These are phyloP conservation scores for Varroa destructor DNA, from an alignment of 1,140 invertebrate species.

Conservation along the genomic window DNA sequence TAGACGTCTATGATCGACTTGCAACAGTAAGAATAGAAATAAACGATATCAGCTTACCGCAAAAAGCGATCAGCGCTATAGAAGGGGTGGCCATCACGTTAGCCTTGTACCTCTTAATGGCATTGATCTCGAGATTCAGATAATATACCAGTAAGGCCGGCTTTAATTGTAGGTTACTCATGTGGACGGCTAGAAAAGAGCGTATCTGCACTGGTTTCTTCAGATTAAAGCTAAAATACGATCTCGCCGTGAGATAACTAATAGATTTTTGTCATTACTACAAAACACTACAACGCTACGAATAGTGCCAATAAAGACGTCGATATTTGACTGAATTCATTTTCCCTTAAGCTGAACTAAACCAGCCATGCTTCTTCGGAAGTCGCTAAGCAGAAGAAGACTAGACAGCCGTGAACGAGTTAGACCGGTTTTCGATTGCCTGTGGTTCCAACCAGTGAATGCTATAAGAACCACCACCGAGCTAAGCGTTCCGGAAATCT, in stretches of 20 bases:
- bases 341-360: no score
- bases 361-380: no score
- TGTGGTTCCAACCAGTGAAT: conserved; percentile 3
- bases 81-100: neutral
- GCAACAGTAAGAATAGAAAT: no score
- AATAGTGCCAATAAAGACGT: no score
- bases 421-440: neutral
- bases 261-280: no score
- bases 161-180: neutral
- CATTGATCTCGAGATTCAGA: neutral
- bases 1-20: no score
- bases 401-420: neutral
- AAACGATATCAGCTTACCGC: neutral
- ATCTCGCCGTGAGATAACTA: no score
- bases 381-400: no score
- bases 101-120: neutral
- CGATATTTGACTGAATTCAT: no score
- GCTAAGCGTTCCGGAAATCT: neutral
- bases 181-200: neutral
- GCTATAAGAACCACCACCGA: neutral
- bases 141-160: neutral
- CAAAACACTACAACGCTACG: no score
- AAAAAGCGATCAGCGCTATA: neutral
- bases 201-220: neutral
- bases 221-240: no score